Evolutionary conservation across 2,113 vertebrate genomes (phyloP).

Genomic region (Scortum barcoo): DNA sequence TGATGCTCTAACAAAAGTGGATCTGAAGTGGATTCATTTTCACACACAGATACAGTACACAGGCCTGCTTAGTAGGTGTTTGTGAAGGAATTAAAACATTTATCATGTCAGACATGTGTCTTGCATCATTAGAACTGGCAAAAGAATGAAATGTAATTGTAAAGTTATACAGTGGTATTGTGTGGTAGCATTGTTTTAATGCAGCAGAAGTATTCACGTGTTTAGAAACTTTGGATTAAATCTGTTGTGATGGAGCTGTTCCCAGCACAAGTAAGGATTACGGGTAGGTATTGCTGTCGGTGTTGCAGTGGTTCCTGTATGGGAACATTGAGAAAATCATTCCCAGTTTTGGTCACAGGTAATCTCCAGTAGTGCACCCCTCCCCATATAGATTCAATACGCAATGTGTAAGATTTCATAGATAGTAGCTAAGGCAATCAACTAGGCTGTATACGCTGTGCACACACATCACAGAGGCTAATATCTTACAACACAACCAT

Average conservation of each 20-base stretch:
- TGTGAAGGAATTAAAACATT: background rate
- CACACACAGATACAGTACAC: conserved; percentile 2
- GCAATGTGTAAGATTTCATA: no score
- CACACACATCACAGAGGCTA: no score
- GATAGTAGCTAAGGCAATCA: no score
- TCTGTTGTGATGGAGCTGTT: no score
- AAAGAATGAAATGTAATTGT: background rate
- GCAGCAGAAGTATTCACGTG: background rate
- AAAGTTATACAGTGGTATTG: background rate
- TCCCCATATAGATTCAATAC: no score
- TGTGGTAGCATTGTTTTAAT: background rate
- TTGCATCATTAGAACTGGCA: background rate
- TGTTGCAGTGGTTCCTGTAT: background rate
- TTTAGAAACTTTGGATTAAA: no score
- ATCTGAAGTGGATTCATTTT: conserved; percentile 16
- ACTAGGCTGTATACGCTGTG: no score
- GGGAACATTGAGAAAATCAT: background rate
- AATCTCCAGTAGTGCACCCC: no score
- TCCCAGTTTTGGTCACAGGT: background rate
- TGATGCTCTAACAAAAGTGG: conserved; percentile 1
- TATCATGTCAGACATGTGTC: background rate
- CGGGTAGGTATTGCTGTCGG: background rate
- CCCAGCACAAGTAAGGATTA: background rate
- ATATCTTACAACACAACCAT: no score
- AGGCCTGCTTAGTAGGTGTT: background rate